Evolutionary conservation across 1,140 invertebrate species (phyloP), one percentile per base, ranked within the genome.

Genomic region (Brachionus angularis): DNA sequence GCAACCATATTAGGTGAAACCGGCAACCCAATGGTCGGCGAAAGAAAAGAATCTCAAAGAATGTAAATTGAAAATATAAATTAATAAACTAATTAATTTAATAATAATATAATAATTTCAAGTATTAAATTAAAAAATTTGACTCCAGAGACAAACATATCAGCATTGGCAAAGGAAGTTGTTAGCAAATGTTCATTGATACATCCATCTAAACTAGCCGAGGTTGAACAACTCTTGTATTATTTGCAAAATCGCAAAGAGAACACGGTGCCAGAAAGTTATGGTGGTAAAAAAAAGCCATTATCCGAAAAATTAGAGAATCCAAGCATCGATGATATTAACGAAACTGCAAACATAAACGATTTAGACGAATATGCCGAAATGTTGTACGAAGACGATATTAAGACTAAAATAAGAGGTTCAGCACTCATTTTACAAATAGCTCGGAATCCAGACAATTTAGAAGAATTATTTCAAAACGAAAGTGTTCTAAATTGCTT

Each of bases 401-500:
- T 94, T 75, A 84, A 88, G 42, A 91, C 92, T 75, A 96, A 96
- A 84, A 88, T 95, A 25, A 88, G 89, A 81, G 94, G 91, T 31
- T 91, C 93, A n/a, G 87, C 88, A 14, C 83, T 93, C 55, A 91
- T 98, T 73, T 84, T 96, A 53, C 89, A 93, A 80, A 84, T 98
- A 52, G 89, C 93, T 0, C 86, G 91, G 75, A 89, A 93, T 79
- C 89, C 93, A 29, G 91, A 96, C 78, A 96, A 98, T 85, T 84
- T 98, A 50, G 88, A 91, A 75, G 90, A 93, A 80, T 82, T 99
- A 72, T 47, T 55, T 47, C 39, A 74, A 74, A 74, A 82, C 93
- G 93, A 98, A 83, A 91, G 92, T n/a, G 85, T 96, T 25, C 83
- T 98, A 18, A 94, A 92, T 84, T 95, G 94, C 52, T 82, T 99